phyloP scores from a whole-genome alignment of 1,140 invertebrate genomes.

The Cydia pomonella region DNA sequence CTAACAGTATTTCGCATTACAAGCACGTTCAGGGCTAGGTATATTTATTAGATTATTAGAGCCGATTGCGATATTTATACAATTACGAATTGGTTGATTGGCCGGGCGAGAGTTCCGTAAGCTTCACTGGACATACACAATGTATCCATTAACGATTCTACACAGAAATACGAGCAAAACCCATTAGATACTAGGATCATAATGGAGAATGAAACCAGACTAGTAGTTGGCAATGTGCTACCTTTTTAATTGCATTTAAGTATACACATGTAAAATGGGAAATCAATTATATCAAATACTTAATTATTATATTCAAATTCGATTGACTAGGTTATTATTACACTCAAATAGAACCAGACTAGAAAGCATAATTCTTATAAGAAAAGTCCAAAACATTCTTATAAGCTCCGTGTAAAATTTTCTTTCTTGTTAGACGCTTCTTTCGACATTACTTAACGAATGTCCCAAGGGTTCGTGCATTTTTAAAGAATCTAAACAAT shows the following conservation, averaged over 20 bases:
- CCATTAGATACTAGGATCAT: background rate
- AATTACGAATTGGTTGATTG: conserved; percentile 24
- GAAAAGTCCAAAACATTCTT: too few relatives aligned
- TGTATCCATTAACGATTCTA: conserved; percentile 6
- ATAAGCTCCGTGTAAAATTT: too few relatives aligned
- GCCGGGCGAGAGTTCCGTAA: background rate
- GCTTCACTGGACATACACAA: background rate
- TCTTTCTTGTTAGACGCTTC: too few relatives aligned
- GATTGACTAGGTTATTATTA: too few relatives aligned
- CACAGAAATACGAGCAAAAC: background rate
- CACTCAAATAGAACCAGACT: too few relatives aligned
- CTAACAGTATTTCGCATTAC: background rate
- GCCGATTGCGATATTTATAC: conserved; percentile 10
- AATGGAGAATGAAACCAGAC: background rate
- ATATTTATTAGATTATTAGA: conserved; percentile 16
- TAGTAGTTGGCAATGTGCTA: background rate
- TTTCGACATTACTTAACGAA: too few relatives aligned
- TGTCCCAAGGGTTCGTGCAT: too few relatives aligned
- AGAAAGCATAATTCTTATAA: too few relatives aligned
- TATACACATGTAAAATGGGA: background rate
- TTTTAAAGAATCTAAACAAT: too few relatives aligned
- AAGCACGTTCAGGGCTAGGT: background rate
- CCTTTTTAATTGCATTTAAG: too few relatives aligned
- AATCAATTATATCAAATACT: too few relatives aligned
- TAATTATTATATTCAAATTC: too few relatives aligned